phyloP scores from a whole-genome alignment of 2,888 invertebrate species.

The Tinea trinotella region DNA sequence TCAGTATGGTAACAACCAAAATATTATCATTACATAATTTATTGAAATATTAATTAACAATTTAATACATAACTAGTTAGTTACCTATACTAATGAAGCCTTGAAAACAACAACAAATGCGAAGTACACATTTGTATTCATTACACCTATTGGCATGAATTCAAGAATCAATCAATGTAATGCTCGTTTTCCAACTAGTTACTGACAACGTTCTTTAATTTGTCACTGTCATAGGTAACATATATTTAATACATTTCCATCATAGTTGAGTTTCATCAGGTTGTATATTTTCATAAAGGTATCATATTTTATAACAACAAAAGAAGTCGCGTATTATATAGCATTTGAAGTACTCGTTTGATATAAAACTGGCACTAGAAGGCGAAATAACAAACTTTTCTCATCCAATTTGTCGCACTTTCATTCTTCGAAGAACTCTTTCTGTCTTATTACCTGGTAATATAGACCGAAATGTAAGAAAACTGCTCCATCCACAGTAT shows the following conservation, averaged over 20 bases:
- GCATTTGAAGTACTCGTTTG: not conserved
- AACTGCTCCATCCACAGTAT: slow-evolving; percentile 62
- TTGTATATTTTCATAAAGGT: not conserved
- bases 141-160: slow-evolving; percentile 23
- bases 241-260: not conserved
- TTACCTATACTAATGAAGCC: not conserved
- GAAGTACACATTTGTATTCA: slow-evolving; percentile 21
- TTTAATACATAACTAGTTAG: too few relatives aligned
- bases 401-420: slow-evolving; percentile 64
- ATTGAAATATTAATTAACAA: too few relatives aligned
- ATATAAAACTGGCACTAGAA: not conserved
- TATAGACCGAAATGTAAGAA: slow-evolving; percentile 51
- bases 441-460: slow-evolving; percentile 53
- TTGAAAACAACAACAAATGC: slow-evolving; percentile 22
- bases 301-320: not conserved
- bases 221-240: slow-evolving; percentile 17
- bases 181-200: slow-evolving; percentile 24
- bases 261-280: not conserved
- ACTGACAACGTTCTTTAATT: slow-evolving; percentile 21
- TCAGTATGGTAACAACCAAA: too few relatives aligned
- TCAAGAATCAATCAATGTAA: slow-evolving; percentile 27
- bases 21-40: too few relatives aligned
- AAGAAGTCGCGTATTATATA: not conserved
- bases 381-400: slow-evolving; percentile 38
- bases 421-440: slow-evolving; percentile 46